A percentile compares a stretch with the other conserved stretches of the same genome.
Evolutionary conservation across 2,888 invertebrate genomes (phyloP).

Genomic region (Hirtodrosophila duncani): DNA sequence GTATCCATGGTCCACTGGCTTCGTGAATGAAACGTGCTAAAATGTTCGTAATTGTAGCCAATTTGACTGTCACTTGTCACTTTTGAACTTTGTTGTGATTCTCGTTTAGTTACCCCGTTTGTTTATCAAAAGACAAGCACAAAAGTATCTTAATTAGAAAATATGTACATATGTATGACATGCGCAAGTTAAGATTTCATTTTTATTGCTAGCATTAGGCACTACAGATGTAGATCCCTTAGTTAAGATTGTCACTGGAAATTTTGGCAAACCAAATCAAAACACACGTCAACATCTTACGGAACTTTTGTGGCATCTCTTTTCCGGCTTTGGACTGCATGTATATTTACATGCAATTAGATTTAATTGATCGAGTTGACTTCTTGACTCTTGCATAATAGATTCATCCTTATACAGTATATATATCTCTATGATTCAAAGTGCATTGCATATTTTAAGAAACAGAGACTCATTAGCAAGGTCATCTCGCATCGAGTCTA

Average conservation of each 20-base stretch:
- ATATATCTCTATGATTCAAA: too few relatives aligned
- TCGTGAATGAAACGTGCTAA: constrained; percentile 55
- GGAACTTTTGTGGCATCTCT: constrained; percentile 8
- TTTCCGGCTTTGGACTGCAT: constrained; percentile 34
- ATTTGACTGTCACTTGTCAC: constrained; percentile 61
- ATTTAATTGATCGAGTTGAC: constrained; percentile 41
- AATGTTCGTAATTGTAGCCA: constrained; percentile 58
- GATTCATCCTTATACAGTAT: too few relatives aligned
- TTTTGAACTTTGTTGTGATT: constrained; percentile 45
- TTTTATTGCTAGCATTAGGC: constrained; percentile 34
- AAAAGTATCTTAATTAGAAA: constrained; percentile 51
- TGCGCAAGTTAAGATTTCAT: constrained; percentile 17
- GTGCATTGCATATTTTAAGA: too few relatives aligned
- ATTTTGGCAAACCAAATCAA: constrained; percentile 38
- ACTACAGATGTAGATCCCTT: not conserved
- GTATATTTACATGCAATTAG: constrained; percentile 22
- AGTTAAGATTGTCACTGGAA: constrained; percentile 34
- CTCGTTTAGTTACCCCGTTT: constrained; percentile 19
- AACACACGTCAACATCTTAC: constrained; percentile 3
- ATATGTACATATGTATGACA: constrained; percentile 37
- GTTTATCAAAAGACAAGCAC: constrained; percentile 4
- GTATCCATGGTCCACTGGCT: constrained; percentile 10
- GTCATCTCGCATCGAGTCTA: too few relatives aligned
- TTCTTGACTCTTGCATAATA: constrained; percentile 33
- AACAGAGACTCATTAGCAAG: too few relatives aligned